Percentiles rank a stretch among this genome's conserved stretches.
Conservation (phyloP, 1,140 invertebrate genomes). For the Bombus confusus region DNA sequence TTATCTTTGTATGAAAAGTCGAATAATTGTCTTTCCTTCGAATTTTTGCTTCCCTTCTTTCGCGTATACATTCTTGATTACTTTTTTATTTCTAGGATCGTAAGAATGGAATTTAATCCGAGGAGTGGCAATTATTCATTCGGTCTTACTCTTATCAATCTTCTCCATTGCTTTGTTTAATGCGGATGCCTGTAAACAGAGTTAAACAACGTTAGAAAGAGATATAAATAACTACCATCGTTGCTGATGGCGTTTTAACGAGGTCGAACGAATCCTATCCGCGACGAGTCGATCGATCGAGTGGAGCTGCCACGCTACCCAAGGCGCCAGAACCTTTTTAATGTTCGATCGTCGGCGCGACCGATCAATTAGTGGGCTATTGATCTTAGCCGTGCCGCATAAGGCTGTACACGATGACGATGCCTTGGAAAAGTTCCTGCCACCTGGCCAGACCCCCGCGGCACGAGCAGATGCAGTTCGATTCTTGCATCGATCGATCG, state of each 20-base stretch:
- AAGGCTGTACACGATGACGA: constrained; percentile 35
- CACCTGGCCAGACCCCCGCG: constrained; percentile 78
- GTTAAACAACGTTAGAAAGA: not conserved
- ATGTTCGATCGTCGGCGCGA: constrained; percentile 49
- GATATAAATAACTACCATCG: constrained; percentile 40
- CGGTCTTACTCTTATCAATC: no score
- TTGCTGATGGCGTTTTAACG: constrained; percentile 45
- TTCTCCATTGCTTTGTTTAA: not conserved
- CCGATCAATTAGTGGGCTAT: constrained; percentile 68
- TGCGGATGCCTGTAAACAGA: not conserved
- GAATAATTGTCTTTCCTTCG: no score
- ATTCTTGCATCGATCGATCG: constrained; percentile 67
- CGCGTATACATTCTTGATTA: no score
- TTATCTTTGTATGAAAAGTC: no score
- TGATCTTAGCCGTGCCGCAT: constrained; percentile 57
- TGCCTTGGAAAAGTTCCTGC: constrained; percentile 67
- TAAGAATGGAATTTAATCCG: no score
- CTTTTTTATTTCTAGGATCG: no score
- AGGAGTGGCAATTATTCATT: no score
- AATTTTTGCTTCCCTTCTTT: no score
- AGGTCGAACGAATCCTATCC: constrained; percentile 47
- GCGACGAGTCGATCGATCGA: constrained; percentile 37
- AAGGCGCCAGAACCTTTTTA: constrained; percentile 56
- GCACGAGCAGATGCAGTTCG: constrained; percentile 62
- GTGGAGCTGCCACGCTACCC: constrained; percentile 33